Evolutionary conservation across 2,888 invertebrate species (phyloP).

Genomic region (Lithophane leautieri): DNA sequence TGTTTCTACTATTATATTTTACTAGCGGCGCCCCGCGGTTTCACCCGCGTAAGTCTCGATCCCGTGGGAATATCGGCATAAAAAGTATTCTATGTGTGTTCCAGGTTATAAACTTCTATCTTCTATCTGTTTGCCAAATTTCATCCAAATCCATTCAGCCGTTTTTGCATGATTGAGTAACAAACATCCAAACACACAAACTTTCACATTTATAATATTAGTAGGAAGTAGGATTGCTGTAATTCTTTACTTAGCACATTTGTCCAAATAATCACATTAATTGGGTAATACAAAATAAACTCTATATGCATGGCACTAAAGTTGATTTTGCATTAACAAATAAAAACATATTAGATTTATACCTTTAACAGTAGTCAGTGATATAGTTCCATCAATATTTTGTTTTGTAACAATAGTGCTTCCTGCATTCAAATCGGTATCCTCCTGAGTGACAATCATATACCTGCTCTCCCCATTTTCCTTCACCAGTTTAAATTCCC

Average conservation of each 20-base stretch:
- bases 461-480: constrained; percentile 79
- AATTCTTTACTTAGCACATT: background rate
- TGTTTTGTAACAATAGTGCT: constrained; percentile 82
- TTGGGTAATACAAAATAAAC: background rate
- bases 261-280: background rate
- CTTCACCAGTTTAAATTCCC: constrained; percentile 80
- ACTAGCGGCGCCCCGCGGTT: no score
- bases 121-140: no score
- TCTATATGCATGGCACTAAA: fast-evolving
- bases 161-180: no score
- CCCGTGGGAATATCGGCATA: no score
- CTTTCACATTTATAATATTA: no score
- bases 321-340: background rate
- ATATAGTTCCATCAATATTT: constrained; percentile 86
- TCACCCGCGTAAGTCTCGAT: no score
- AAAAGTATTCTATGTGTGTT: no score
- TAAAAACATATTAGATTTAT: background rate
- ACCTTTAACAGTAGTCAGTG: constrained; percentile 81
- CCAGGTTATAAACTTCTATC: no score
- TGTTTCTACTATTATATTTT: background rate
- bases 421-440: constrained; percentile 66
- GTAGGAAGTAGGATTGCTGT: no score
- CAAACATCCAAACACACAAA: no score
- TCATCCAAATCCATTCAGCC: no score
- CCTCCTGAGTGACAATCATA: constrained; percentile 78